Base-by-base conservation (phyloP, 2,797 vertebrate species). In the Ceyx erithaca region DNA sequence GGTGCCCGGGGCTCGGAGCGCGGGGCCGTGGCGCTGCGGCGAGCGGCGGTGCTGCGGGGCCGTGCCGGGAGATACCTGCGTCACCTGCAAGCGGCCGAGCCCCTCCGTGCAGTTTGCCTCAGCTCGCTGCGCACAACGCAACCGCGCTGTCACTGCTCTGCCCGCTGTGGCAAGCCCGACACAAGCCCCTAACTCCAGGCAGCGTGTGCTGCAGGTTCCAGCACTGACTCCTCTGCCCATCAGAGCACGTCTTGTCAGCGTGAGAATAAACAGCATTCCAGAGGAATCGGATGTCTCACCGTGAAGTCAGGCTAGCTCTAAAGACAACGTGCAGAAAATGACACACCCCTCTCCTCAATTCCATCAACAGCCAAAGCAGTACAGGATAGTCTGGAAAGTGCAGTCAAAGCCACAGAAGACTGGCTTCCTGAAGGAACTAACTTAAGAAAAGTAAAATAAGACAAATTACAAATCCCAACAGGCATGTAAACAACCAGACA, bases 231-330 rank as follows among this genome's bases (percentile, higher is more conserved):
- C 2, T 30, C 30, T 3, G 9, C 25, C 14, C 49, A 16, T 35
- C 4, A 21, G 25, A 25, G 15, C 37, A 2, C 3, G 22, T 17
- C 70, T 23, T 18, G 2, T 1, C 30, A 3, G 35, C 25, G 40
- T 4, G 2, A 41, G 22, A 15, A 28, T 2, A 23, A n/a, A 31
- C 31, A 19, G 4, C 45, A 17, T 20, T 13, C 30, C 66, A 11
- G 16, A 43, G 80, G 23, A 64, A 33, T 10, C 7, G 0, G 0
- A 2, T 15, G 49, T 8, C 31, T 18, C 45, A 21, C 23, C 35
- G 0, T 2, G 30, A 22, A 26, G 31, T 11, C 72, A 21, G 46
- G 66, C 49, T 41, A 48, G 43, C 77, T 59, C 55, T 6, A 7
- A 54, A 41, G 14, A 21, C 57, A 57, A 14, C 46, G 4, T 8